Evolutionary conservation across 2,113 vertebrate species (phyloP).

Genomic region (Chamaetylas fuelleborni): DNA sequence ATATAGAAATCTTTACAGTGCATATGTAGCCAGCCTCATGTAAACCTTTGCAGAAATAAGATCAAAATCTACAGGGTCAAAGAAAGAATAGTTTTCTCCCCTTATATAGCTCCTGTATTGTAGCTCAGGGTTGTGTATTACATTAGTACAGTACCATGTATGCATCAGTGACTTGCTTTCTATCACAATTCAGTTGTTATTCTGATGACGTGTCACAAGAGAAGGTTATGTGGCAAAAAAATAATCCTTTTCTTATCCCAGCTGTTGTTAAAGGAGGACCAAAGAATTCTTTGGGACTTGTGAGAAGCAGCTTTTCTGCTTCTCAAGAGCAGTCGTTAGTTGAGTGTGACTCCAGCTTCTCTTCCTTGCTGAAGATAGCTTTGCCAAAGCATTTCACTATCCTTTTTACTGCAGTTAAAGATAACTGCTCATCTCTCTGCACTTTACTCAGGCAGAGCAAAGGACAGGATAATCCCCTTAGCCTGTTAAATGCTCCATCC

Average conservation of each 20-base stretch:
- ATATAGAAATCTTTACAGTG: neutral
- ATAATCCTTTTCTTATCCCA: neutral
- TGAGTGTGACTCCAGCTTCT: neutral
- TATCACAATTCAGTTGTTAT: neutral
- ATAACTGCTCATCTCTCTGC: neutral
- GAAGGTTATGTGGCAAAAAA: neutral
- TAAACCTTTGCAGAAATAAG: neutral
- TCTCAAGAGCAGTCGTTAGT: neutral
- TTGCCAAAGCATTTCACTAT: neutral
- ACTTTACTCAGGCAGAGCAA: conserved; percentile 38
- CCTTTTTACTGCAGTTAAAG: neutral
- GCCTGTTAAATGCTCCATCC: conserved; percentile 62
- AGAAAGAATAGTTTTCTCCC: neutral
- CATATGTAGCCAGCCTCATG: neutral
- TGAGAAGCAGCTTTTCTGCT: neutral
- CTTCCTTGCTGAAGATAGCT: neutral
- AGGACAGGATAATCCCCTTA: conserved; percentile 64
- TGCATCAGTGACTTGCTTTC: neutral
- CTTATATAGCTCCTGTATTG: neutral
- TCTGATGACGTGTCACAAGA: neutral
- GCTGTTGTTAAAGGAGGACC: neutral
- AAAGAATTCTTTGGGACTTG: neutral
- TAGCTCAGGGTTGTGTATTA: neutral
- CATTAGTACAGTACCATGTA: neutral
- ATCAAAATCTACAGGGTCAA: neutral